Percentiles rank a stretch among this genome's conserved stretches.
phyloP scores from a whole-genome alignment of 2,797 vertebrate genomes.

The Crenichthys baileyi region DNA sequence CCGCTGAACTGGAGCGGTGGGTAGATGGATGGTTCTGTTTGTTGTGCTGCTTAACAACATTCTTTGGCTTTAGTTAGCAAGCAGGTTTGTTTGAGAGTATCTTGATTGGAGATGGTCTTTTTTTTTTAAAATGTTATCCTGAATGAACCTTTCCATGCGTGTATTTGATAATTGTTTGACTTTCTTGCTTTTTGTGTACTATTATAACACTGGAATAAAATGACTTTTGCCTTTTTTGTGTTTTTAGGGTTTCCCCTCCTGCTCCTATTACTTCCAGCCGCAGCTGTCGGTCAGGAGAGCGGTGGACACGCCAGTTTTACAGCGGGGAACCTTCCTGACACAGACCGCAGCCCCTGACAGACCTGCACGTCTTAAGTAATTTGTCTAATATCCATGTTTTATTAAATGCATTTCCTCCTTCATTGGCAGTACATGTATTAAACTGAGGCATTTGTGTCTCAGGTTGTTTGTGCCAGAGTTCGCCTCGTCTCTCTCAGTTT shows the following conservation, averaged over 20 bases:
- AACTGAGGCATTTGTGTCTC: conserved; percentile 6
- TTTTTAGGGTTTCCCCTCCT: conserved; percentile 88
- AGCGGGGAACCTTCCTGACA: conserved; percentile 70
- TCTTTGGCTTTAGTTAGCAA: conserved; percentile 8
- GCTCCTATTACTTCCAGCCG: conserved; percentile 91
- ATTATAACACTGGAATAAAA: not conserved
- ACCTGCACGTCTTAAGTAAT: conserved; percentile 87
- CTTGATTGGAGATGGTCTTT: not conserved
- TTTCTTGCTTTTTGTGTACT: not conserved
- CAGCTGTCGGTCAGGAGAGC: conserved; percentile 89
- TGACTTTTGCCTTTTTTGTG: not conserved
- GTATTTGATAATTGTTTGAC: not conserved
- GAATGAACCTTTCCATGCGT: too few species aligned
- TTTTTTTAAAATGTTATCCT: not conserved
- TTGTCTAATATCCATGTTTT: not conserved
- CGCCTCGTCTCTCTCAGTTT: conserved; percentile 78
- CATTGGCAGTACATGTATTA: not conserved
- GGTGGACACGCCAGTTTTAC: conserved; percentile 83
- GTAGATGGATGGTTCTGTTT: not conserved
- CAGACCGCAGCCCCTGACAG: conserved; percentile 73
- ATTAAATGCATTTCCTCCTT: not conserved
- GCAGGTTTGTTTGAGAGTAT: not conserved
- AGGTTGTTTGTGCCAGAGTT: conserved; percentile 91
- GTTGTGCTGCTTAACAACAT: conserved; percentile 28
- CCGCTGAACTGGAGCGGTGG: conserved; percentile 16